Conservation (phyloP, 2,113 vertebrate genomes). For the Tyto alba region DNA sequence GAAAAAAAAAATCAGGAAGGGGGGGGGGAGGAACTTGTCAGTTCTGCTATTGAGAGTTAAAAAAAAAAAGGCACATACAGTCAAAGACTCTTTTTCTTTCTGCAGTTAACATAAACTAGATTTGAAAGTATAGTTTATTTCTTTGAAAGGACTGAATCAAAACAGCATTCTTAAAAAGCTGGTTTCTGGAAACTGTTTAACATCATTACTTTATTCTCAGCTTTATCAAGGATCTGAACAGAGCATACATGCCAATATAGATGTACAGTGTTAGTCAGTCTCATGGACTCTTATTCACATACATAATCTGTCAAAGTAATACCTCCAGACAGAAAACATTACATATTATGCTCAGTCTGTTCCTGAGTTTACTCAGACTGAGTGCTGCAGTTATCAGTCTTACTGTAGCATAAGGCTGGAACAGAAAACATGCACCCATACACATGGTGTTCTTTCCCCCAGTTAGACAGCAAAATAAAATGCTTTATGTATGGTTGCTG, state of each 20-base stretch:
- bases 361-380: neutral
- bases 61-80: neutral
- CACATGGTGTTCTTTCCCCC: neutral
- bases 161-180: neutral
- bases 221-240: neutral
- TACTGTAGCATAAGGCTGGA: neutral
- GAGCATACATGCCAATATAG: neutral
- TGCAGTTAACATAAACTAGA: neutral
- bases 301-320: neutral
- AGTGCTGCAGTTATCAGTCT: neutral
- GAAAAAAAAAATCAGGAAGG: neutral
- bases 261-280: neutral
- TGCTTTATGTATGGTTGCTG: neutral
- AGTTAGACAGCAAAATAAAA: neutral
- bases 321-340: neutral
- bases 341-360: rapidly evolving
- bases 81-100: neutral
- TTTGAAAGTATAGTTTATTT: neutral
- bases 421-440: neutral
- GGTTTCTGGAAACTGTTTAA: constrained; percentile 5
- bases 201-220: neutral
- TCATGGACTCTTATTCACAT: neutral
- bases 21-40: neutral
- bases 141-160: neutral
- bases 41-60: neutral